Base-by-base conservation (phyloP, 1,140 invertebrate genomes). In the Linepithema humile region DNA sequence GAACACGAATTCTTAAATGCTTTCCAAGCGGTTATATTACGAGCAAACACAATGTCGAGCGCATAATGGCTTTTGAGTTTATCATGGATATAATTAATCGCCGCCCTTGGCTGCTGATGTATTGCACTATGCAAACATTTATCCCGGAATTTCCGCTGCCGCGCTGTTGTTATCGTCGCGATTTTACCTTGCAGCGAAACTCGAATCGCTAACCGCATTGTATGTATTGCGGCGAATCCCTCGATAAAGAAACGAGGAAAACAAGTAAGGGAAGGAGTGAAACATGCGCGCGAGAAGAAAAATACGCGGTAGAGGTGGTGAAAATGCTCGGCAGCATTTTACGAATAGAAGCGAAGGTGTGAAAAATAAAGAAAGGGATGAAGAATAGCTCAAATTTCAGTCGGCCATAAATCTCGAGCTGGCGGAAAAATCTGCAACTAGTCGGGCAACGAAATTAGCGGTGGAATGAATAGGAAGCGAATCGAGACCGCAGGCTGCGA, bases 21-120 rank as follows among this genome's bases (percentile, higher is more conserved):
- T 62, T 43, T 15, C 43, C 23, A 55, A 55, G 40, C 72, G n/a
- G 35, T 26, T 53, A 53, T 20, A 5, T 12, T 4, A 45, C 23
- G 29, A 29, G 23, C 45, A 20, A 60, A 65, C 60, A 40, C 75
- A 38, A 40, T 70, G 64, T 29, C 35, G 48, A 80, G 48, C n/a
- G 17, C 64, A 35, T 78, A 78, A 69, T 78, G 75, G 23, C 48
- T 78, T 55, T 78, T 29, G 26, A 80, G 64, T 70, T 80, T 70
- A 80, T 80, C 64, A 20, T 55, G 23, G 26, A 12, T 55, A 26
- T 55, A 70, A 80, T 80, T 80, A 80, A 80, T 80, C 12, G 64
- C 38, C 50, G 40, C 15, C 26, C 60, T 38, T 65, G 43, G 29
- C 64, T 70, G 32, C 60, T 67, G 64, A 55, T 40, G 48, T 43